These are phyloP conservation scores for Bradypodion ventrale DNA, from an alignment of 2,797 vertebrate genomes.

Conservation along the genomic window DNA sequence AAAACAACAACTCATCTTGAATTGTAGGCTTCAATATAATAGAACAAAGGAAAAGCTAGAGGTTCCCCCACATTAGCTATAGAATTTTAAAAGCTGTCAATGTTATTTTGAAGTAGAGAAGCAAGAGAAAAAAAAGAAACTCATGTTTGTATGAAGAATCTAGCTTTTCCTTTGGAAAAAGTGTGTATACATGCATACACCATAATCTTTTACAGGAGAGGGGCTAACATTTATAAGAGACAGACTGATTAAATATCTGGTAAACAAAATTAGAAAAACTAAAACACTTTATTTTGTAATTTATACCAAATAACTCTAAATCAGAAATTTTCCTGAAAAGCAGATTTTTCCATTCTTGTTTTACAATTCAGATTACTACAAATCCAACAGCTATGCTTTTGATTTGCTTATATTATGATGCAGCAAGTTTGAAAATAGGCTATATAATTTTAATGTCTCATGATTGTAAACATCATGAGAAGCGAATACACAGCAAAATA, in stretches of 20 bases:
- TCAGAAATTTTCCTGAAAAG: neutral
- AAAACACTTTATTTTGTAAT: neutral
- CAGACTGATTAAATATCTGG: neutral
- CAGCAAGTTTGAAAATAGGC: neutral
- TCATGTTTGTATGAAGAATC: no score
- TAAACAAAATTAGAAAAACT: neutral
- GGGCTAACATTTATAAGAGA: neutral
- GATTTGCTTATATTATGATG: neutral
- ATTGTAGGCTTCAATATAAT: constrained; percentile 9
- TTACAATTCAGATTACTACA: neutral
- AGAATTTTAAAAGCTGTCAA: constrained; percentile 44
- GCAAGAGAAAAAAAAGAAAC: no score
- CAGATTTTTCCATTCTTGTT: neutral
- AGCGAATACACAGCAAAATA: neutral
- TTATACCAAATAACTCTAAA: neutral
- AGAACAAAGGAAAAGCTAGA: constrained; percentile 18
- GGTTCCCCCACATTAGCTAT: constrained; percentile 22
- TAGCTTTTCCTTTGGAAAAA: no score
- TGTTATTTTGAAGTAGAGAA: neutral
- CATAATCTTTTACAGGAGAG: neutral
- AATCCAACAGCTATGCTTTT: neutral
- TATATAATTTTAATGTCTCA: constrained; percentile 19
- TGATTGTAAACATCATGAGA: constrained; percentile 33
- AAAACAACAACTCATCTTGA: constrained; percentile 16
- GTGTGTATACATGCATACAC: neutral